Conservation (phyloP, 2,113 vertebrate genomes). For the Trematocara marginatum region DNA sequence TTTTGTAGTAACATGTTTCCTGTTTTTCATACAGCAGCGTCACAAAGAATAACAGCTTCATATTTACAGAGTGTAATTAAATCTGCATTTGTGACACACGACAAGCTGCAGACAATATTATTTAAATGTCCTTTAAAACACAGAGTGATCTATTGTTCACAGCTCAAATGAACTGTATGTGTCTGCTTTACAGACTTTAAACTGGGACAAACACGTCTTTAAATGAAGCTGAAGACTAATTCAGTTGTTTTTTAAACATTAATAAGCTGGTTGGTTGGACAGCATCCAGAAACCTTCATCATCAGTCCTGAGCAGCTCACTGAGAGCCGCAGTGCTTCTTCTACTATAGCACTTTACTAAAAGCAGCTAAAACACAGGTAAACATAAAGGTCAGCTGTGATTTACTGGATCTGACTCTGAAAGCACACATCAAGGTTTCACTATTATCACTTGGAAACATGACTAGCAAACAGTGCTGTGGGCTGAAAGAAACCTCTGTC, state of each 20-base stretch:
- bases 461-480: neutral
- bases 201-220: neutral
- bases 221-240: neutral
- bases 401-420: conserved; percentile 17
- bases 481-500: neutral
- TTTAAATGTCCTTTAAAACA: neutral
- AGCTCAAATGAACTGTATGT: neutral
- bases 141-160: neutral
- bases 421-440: neutral
- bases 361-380: conserved; percentile 19
- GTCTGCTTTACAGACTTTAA: neutral
- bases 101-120: neutral
- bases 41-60: neutral
- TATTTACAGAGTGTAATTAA: neutral
- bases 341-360: neutral
- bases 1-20: neutral
- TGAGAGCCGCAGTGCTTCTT: neutral
- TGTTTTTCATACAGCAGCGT: neutral
- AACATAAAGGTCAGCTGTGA: conserved; percentile 17
- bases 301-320: neutral
- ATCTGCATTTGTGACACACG: neutral
- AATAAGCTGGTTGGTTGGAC: neutral
- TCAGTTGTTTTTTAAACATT: neutral
- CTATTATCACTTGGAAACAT: neutral
- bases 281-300: conserved; percentile 4